Evolutionary conservation across 64 coral and sea anemone genomes (phyloP), one percentile per base, ranked within the genome.

Genomic region (Platygyra sinensis): DNA sequence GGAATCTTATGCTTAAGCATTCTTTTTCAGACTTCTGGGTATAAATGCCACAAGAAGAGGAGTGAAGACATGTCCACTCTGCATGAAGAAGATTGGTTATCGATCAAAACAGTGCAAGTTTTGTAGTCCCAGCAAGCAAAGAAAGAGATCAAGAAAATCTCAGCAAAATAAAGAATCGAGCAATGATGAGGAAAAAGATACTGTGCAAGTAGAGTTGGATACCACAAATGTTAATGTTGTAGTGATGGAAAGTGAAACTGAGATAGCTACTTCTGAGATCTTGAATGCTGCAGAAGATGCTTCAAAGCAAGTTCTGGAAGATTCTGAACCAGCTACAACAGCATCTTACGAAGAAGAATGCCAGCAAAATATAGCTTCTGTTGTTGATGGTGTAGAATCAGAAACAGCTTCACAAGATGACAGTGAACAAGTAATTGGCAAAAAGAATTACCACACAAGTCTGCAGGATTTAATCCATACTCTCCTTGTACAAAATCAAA

Each of bases 41-140:
- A 99, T 90, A 28, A 99, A 99, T 91, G 90, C 97, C 12, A 99
- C 97, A 57, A 95, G 90, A 60, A 64, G 97, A 86, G 97, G 97
- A 80, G 91, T 99, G 2, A 99, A 96, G 62, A 95, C 91, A 15
- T 99, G 97, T 62, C 97, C 94, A 33, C 27, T 88, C 13, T 99
- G 97, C 67, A 76, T 80, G n/a, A 99, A 99, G 22, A 95, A 99
- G 83, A 97, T 97, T 88, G 95, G 95, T 14, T 91, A 97, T 64
- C 79, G 95, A 78, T 88, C 95, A 8, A 97, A 97, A 30, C 91
- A 94, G 16, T 97, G 95, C 78, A 97, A 97, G 36, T 91, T 94
- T 88, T 97, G 95, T 83, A 87, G 85, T 74, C 92, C 95, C 60
- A 64, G 61, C 28, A 97, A 97, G 72, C 63, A 5, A n/a, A 85